phyloP scores from a whole-genome alignment of 2,113 vertebrate genomes.

The Indicator indicator region DNA sequence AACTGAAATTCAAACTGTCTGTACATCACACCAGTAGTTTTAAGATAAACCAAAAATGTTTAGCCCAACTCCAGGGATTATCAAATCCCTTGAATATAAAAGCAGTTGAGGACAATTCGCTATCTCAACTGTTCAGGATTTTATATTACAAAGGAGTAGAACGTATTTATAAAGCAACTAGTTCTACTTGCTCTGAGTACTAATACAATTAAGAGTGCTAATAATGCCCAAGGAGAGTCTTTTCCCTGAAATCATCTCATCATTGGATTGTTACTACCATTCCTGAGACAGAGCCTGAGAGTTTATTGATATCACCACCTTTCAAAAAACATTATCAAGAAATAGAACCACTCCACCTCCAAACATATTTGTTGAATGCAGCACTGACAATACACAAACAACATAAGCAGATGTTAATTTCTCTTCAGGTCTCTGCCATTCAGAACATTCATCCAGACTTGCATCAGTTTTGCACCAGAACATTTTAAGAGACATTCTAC shows the following conservation, averaged over 20 bases:
- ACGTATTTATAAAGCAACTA: slow-evolving; percentile 25
- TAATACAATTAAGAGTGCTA: slow-evolving; percentile 57
- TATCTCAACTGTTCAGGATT: background rate
- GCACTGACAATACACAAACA: slow-evolving; percentile 34
- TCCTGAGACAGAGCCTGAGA: slow-evolving; percentile 56
- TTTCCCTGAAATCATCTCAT: slow-evolving; percentile 20
- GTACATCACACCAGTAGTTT: background rate
- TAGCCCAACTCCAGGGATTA: background rate
- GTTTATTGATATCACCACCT: slow-evolving; percentile 64
- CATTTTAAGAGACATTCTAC: slow-evolving; percentile 52
- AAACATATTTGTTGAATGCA: slow-evolving; percentile 48
- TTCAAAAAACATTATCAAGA: slow-evolving; percentile 57
- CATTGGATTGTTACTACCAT: slow-evolving; percentile 69
- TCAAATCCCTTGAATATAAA: background rate
- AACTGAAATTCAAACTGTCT: background rate
- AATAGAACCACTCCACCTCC: slow-evolving; percentile 3
- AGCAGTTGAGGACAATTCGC: background rate
- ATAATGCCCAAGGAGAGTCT: slow-evolving; percentile 50
- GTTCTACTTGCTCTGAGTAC: slow-evolving; percentile 39
- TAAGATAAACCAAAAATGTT: background rate
- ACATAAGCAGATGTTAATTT: slow-evolving; percentile 42
- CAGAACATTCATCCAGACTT: slow-evolving; percentile 21
- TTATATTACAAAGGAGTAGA: background rate
- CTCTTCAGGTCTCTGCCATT: background rate
- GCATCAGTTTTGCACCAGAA: slow-evolving; percentile 28